Conservation (phyloP, 2,888 invertebrate species). For the Cataglyphis cursor region DNA sequence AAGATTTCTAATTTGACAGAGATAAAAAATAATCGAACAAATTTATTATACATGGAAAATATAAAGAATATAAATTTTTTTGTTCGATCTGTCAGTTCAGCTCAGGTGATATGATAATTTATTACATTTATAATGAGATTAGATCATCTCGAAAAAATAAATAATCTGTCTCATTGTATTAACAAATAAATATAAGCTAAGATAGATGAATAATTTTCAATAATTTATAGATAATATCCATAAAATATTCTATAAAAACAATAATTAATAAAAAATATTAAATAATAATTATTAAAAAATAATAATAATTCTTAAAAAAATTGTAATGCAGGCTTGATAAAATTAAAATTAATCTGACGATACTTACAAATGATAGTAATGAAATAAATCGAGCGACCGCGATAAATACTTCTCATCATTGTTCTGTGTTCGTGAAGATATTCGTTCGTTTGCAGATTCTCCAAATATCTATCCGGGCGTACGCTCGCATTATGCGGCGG, state of each 20-base stretch:
- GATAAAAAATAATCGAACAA: not conserved
- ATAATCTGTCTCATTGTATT: not conserved
- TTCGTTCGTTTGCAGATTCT: slow-evolving; percentile 20
- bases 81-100: not conserved
- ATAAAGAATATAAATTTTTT: not conserved
- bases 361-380: not conserved
- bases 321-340: not conserved
- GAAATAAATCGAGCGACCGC: not conserved
- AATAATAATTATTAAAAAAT: no score
- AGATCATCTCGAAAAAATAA: not conserved
- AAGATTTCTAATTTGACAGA: not conserved
- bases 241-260: no score
- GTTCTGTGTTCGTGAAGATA: not conserved
- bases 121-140: not conserved
- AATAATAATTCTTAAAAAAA: no score
- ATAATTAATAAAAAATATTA: no score
- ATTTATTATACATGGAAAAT: slow-evolving; percentile 1
- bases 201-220: not conserved
- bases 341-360: not conserved
- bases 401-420: not conserved
- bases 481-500: slow-evolving; percentile 61
- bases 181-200: not conserved
- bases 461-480: slow-evolving; percentile 47
- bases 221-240: no score
- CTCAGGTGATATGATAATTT: not conserved